These are phyloP conservation scores for Venustaconcha ellipsiformis DNA, from an alignment of 1,140 invertebrate genomes.

Conservation along the genomic window DNA sequence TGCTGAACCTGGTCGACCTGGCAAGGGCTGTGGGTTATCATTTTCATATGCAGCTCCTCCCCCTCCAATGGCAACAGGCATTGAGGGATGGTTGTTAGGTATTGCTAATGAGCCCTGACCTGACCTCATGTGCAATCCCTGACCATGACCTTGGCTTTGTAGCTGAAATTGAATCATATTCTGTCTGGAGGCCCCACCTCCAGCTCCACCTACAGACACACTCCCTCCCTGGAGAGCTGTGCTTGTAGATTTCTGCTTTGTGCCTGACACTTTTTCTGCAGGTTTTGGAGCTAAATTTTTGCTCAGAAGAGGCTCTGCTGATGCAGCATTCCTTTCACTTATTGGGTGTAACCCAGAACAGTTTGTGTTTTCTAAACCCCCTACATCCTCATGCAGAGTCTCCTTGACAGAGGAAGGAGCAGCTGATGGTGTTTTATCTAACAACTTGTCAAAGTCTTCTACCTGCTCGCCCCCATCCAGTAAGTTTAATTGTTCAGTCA, in stretches of 20 bases:
- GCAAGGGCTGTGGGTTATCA: constrained; percentile 29
- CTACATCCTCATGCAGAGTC: constrained; percentile 22
- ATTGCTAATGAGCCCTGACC: neutral
- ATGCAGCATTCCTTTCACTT: constrained; percentile 7
- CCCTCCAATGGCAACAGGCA: constrained; percentile 18
- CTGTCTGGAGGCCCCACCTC: neutral
- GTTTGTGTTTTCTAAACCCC: constrained; percentile 26
- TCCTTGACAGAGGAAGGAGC: neutral
- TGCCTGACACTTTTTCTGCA: neutral
- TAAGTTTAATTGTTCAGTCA: constrained; percentile 69
- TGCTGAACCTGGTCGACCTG: constrained; percentile 30
- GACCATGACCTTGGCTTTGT: constrained; percentile 27
- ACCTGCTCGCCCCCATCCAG: constrained; percentile 30
- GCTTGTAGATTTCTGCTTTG: constrained; percentile 16
- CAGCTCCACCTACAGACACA: constrained; percentile 1
- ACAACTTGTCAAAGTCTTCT: constrained; percentile 37
- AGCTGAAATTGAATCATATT: constrained; percentile 15
- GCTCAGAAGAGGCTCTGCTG: constrained; percentile 5
- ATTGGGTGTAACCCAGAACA: constrained; percentile 1
- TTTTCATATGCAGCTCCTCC: constrained; percentile 22
- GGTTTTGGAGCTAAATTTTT: constrained; percentile 19
- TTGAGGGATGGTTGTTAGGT: neutral
- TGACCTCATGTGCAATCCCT: constrained; percentile 22
- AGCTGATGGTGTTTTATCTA: constrained; percentile 14
- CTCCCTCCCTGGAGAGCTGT: neutral